These are phyloP conservation scores for Eidolon dupreanum DNA, from an alignment of 2,797 vertebrate genomes.

Conservation along the genomic window DNA sequence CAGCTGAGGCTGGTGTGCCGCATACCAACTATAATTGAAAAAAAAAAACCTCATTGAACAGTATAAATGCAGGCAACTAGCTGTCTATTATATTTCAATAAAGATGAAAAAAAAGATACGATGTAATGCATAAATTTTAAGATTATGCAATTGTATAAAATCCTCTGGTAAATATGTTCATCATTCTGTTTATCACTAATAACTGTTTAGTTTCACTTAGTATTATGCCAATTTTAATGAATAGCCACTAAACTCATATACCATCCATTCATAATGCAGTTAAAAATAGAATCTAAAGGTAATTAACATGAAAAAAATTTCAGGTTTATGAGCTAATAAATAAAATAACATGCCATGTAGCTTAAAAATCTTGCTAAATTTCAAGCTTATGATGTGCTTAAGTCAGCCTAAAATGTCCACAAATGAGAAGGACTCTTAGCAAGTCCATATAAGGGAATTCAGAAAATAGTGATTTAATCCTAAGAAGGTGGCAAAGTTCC, in stretches of 20 bases:
- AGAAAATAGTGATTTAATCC: neutral
- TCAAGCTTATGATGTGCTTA: neutral
- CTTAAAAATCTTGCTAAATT: conserved; percentile 23
- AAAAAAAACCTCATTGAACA: too few species aligned
- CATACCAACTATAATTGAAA: too few species aligned
- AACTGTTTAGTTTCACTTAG: conserved; percentile 4
- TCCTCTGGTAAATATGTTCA: neutral
- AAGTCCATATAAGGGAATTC: neutral
- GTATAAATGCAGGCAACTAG: too few species aligned
- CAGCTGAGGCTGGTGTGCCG: too few species aligned
- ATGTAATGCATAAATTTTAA: neutral
- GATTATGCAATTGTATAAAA: conserved; percentile 3
- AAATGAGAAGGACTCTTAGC: neutral
- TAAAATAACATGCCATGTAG: neutral
- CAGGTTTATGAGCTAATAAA: neutral
- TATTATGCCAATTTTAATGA: neutral
- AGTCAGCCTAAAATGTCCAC: neutral
- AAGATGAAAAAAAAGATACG: too few species aligned
- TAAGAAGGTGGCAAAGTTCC: neutral
- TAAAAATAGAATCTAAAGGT: conserved; percentile 10
- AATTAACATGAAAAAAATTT: neutral
- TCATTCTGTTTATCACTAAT: neutral
- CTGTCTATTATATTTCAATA: too few species aligned
- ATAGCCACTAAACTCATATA: neutral
- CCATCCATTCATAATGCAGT: neutral